These are phyloP conservation scores for Chouioia cunea DNA, from an alignment of 2,888 invertebrate species.

Conservation along the genomic window DNA sequence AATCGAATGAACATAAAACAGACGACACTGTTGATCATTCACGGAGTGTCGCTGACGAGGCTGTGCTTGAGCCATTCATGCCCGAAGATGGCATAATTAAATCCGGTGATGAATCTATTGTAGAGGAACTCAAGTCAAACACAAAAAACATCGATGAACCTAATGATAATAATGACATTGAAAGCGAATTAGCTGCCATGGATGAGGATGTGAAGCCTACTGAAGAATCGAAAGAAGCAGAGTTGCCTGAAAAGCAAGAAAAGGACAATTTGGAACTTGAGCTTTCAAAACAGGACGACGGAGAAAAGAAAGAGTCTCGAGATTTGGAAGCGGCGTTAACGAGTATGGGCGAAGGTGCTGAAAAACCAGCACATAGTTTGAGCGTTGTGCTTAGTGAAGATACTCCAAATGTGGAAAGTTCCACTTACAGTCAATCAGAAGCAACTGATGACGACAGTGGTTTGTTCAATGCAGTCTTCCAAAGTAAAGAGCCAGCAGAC, in stretches of 20 bases:
- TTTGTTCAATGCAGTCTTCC: conserved; percentile 26
- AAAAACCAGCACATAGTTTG: background rate
- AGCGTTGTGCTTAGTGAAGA: background rate
- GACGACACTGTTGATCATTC: background rate
- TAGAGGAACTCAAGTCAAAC: conserved; percentile 10
- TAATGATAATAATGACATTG: conserved; percentile 28
- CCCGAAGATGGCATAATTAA: conserved; percentile 15
- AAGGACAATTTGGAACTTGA: conserved; percentile 16
- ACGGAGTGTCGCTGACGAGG: background rate
- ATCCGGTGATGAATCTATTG: conserved; percentile 10
- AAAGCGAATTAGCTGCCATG: conserved; percentile 21
- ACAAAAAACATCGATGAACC: background rate
- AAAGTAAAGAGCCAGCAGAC: conserved; percentile 33
- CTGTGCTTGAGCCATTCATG: conserved; percentile 10
- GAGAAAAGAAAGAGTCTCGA: conserved; percentile 3
- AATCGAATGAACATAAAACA: background rate
- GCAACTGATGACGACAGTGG: conserved; percentile 16
- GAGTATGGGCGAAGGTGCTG: conserved; percentile 15
- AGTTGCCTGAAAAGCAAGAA: background rate
- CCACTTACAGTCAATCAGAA: background rate
- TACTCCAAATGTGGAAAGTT: background rate
- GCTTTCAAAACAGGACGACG: conserved; percentile 5
- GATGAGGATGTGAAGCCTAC: conserved; percentile 14
- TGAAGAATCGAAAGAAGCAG: background rate
- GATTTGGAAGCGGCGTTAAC: conserved; percentile 14